Evolutionary conservation across 2,888 invertebrate species (phyloP), one percentile per base, ranked within the genome.

Genomic region (Drosophila setosimentum): DNA sequence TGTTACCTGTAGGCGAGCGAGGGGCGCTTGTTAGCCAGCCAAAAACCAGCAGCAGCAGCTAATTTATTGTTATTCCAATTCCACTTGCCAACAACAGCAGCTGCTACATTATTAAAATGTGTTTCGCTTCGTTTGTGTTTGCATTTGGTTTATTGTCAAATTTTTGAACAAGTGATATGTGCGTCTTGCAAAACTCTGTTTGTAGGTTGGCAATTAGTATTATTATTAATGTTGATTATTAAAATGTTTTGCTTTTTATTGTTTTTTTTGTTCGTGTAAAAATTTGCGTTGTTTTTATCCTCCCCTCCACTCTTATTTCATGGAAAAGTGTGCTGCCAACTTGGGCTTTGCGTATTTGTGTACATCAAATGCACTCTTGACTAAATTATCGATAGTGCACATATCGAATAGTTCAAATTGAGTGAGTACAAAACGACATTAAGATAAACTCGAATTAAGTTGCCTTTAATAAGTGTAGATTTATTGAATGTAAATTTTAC

Each of bases 281-380:
- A 77, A 59, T 69, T 73, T 78, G 81, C 68, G 65, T 73, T 80
- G 78, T 66, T 78, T 81, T 73, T 62, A 37, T 66, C 21, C 33
- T n/a, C 79, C 77, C 80, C 77, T 66, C 68, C 68, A 75, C 78
- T 63, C 81, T 66, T 66, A n/a, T 66, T 30, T 58, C 61, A 62
- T 49, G 49, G 30, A 60, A 67, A 33, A 16, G 60, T 13, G 21
- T 21, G 18, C 78, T 78, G 78, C 81, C 81, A 80, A 78, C 78
- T 61, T 55, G 49, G 11, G 3, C 11, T 29, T 16, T 49, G 40
- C 6, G 45, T 61, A 32, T 50, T 61, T 78, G 24, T 74, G 73
- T 75, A 75, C 73, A 78, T 78, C 53, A 50, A 40, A 59, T 33
- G 49, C 16, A 16, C 7, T 45, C 10, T 24, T 37, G 8, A 13